A percentile compares a stretch with the other conserved stretches of the same genome.
phyloP scores from a whole-genome alignment of 2,888 invertebrate genomes.

The Tryphoninae sp. region DNA sequence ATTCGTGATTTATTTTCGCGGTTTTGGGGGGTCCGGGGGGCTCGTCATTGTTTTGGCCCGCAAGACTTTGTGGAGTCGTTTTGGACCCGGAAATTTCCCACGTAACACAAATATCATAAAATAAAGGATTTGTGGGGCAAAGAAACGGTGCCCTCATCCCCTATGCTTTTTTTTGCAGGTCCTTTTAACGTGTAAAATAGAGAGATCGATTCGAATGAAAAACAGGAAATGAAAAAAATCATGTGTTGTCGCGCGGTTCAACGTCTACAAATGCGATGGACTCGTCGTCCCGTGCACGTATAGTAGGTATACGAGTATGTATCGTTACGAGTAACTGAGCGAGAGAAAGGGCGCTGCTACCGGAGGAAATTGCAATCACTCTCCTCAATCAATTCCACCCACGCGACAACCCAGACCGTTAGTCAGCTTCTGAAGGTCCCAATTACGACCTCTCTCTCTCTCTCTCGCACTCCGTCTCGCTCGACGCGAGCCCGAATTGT shows the following conservation, averaged over 20 bases:
- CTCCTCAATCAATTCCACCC: slow-evolving; percentile 62
- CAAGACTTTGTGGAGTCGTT: too few species aligned
- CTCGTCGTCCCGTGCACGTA: too few species aligned
- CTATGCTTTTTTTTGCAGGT: too few species aligned
- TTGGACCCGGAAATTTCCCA: too few species aligned
- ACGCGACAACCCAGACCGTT: slow-evolving; percentile 57
- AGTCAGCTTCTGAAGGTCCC: slow-evolving; percentile 60
- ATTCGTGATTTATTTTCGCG: too few species aligned
- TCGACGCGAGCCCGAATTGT: slow-evolving; percentile 47
- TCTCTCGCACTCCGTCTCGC: neutral
- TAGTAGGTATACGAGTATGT: neutral
- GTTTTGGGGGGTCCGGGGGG: too few species aligned
- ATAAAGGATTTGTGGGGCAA: too few species aligned
- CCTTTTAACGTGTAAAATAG: neutral
- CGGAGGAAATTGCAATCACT: slow-evolving; percentile 61
- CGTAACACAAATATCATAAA: too few species aligned
- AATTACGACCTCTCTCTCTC: slow-evolving; percentile 52
- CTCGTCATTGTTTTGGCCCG: too few species aligned
- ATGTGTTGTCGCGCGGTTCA: too few species aligned
- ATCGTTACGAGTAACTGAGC: slow-evolving; percentile 3
- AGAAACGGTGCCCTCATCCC: too few species aligned
- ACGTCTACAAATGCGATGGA: too few species aligned
- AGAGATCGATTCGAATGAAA: neutral
- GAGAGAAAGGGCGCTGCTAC: slow-evolving; percentile 27
- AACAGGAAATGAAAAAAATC: neutral